A percentile compares a stretch with the other conserved stretches of the same genome.
These are phyloP conservation scores for Amblyopsis rosae DNA, from an alignment of 2,113 vertebrate genomes.

Conservation along the genomic window DNA sequence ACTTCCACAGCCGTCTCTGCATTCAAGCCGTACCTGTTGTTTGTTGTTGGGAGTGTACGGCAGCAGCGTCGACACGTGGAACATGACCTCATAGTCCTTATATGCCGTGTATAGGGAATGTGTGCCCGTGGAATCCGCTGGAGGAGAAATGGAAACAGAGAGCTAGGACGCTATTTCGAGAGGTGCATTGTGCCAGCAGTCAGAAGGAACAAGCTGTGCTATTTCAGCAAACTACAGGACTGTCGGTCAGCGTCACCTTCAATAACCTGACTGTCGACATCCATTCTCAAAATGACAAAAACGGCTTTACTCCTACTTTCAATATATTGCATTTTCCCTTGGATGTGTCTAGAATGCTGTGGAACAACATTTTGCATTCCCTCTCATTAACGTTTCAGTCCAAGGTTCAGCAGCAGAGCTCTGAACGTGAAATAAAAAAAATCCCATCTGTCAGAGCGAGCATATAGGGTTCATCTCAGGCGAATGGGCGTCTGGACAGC, in stretches of 20 bases:
- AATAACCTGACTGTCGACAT: no score
- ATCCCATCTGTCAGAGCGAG: not conserved
- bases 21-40: slow-evolving; percentile 83
- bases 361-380: no score
- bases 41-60: slow-evolving; percentile 97
- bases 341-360: no score
- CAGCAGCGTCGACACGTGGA: slow-evolving; percentile 94
- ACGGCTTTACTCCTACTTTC: no score
- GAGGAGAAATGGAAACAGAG: slow-evolving; percentile 39
- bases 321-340: no score
- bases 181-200: no score
- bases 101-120: slow-evolving; percentile 94
- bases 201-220: no score
- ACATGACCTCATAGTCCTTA: slow-evolving; percentile 98
- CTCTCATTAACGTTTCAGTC: not conserved
- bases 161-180: slow-evolving; percentile 4
- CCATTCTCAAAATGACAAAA: no score
- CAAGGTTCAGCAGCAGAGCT: not conserved
- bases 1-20: not conserved
- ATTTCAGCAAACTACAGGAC: no score
- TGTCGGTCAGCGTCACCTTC: no score
- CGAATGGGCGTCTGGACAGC: not conserved
- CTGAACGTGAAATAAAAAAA: slow-evolving; percentile 1
- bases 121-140: slow-evolving; percentile 95
- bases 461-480: not conserved